phyloP scores from a whole-genome alignment of 1,140 invertebrate genomes.

The Drosophila willistoni region DNA sequence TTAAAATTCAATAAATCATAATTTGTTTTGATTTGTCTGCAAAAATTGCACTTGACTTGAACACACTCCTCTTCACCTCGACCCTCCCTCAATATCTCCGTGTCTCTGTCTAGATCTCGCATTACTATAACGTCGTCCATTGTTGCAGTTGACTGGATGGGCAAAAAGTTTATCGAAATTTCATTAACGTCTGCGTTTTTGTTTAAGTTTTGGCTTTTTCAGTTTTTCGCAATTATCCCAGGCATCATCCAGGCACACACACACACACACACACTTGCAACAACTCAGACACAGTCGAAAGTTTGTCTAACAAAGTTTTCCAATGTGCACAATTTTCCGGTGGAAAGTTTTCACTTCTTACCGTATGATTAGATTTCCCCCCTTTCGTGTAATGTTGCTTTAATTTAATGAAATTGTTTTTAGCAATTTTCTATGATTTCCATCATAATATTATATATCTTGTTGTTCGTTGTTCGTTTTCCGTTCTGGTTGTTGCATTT shows the following conservation, averaged over 20 bases:
- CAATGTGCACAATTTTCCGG: slow-evolving; percentile 69
- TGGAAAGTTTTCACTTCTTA: slow-evolving; percentile 46
- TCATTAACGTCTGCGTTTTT: slow-evolving; percentile 78
- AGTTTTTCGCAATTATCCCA: slow-evolving; percentile 71
- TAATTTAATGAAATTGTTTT: slow-evolving; percentile 45
- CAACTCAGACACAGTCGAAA: slow-evolving; percentile 39
- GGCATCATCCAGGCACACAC: slow-evolving; percentile 21
- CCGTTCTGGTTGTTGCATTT: slow-evolving; percentile 34
- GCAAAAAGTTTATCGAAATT: slow-evolving; percentile 78
- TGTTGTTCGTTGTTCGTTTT: not conserved
- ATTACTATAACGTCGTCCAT: slow-evolving; percentile 29
- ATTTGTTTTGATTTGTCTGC: slow-evolving; percentile 67
- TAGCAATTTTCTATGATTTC: slow-evolving; percentile 29
- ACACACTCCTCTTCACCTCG: no score
- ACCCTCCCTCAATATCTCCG: not conserved
- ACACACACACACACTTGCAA: not conserved
- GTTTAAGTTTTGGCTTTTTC: slow-evolving; percentile 75
- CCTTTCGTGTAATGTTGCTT: slow-evolving; percentile 45
- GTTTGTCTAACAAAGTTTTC: slow-evolving; percentile 42
- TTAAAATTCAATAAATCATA: slow-evolving; percentile 81
- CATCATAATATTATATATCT: not conserved
- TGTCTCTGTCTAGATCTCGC: slow-evolving; percentile 5
- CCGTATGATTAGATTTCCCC: slow-evolving; percentile 51
- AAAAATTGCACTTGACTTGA: slow-evolving; percentile 38
- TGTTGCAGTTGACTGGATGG: slow-evolving; percentile 47